Evolutionary conservation across 2,888 invertebrate species (phyloP).

Genomic region (Parapristionchus giblindavisi): DNA sequence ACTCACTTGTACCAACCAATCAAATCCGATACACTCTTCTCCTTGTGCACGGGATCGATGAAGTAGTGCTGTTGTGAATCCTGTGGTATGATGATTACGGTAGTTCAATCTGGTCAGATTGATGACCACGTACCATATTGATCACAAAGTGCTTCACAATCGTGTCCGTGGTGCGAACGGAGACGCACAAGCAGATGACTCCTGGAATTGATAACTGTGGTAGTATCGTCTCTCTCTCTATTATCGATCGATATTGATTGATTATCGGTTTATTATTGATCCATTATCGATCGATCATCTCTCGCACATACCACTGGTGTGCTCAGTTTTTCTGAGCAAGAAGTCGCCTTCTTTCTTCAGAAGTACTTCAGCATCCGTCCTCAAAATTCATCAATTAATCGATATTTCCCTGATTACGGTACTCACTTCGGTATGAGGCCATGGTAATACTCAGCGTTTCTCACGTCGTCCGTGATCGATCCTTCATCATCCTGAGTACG

Average conservation of each 20-base stretch:
- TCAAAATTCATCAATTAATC: conserved; percentile 2
- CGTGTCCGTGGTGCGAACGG: conserved; percentile 44
- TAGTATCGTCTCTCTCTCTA: too few species aligned
- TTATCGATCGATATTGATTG: too few species aligned
- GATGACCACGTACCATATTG: conserved; percentile 38
- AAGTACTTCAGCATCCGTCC: conserved; percentile 56
- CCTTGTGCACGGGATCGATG: conserved; percentile 47
- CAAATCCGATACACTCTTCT: conserved; percentile 54
- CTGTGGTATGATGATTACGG: not conserved
- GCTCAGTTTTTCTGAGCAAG: conserved; percentile 55
- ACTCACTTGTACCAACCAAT: conserved; percentile 57
- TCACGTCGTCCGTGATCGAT: conserved; percentile 55
- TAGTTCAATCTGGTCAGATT: not conserved
- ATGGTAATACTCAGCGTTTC: conserved; percentile 63
- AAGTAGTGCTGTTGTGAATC: conserved; percentile 43
- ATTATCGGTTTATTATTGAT: too few species aligned
- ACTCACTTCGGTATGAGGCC: conserved; percentile 52
- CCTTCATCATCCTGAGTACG: conserved; percentile 45
- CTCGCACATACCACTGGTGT: conserved; percentile 38
- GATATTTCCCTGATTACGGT: too few species aligned
- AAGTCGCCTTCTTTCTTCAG: conserved; percentile 57
- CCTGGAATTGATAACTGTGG: too few species aligned
- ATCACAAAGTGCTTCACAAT: conserved; percentile 55
- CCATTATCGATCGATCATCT: too few species aligned
- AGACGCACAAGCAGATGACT: conserved; percentile 53